Percentiles rank a stretch among this genome's conserved stretches.
Evolutionary conservation across 2,797 vertebrate genomes (phyloP).

Genomic region (Acanthis flammea): DNA sequence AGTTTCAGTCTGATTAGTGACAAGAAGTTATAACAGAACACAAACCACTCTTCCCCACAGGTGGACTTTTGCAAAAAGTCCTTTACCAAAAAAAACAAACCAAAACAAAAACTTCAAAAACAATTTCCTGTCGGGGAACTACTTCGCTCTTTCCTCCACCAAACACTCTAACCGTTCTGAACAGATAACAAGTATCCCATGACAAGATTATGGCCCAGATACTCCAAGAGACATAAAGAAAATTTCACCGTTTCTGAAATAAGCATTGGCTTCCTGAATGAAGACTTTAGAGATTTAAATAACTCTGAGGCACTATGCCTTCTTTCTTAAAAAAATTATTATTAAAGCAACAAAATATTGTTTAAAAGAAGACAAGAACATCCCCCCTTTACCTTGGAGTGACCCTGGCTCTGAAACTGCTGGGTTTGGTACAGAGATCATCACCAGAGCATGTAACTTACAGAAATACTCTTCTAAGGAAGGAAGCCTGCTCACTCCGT

Average conservation of each 20-base stretch:
- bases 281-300: background rate
- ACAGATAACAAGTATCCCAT: background rate
- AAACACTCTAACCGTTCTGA: background rate
- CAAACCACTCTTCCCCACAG: background rate
- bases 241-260: background rate
- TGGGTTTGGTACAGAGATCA: background rate
- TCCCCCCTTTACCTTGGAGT: no score
- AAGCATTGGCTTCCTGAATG: background rate
- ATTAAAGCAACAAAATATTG: background rate
- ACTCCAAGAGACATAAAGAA: background rate
- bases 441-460: fast-evolving
- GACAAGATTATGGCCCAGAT: background rate
- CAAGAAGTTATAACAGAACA: background rate
- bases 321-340: background rate
- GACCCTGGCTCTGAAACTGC: no score
- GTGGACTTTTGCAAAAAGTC: conserved; percentile 24
- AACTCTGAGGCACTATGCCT: fast-evolving
- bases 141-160: background rate
- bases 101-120: background rate
- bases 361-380: background rate
- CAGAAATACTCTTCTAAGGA: background rate
- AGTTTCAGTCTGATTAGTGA: conserved; percentile 3
- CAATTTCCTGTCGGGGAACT: background rate
- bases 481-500: fast-evolving
- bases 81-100: background rate